phyloP scores from a whole-genome alignment of 2,113 vertebrate species.

The Rafetus swinhoei region DNA sequence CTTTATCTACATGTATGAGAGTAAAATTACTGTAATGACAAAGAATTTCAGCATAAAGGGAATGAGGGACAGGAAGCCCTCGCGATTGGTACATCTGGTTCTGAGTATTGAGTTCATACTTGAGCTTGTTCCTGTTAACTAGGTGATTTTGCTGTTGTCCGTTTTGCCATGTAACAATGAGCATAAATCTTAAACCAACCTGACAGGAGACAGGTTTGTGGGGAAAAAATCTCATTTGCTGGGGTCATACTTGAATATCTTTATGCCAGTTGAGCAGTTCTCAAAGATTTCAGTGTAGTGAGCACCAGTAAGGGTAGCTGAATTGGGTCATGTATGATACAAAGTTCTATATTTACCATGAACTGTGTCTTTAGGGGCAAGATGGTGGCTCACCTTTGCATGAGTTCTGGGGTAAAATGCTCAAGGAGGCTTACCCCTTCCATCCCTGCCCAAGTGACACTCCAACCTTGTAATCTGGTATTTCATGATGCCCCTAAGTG shows the following conservation, averaged over 20 bases:
- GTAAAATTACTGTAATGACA: background rate
- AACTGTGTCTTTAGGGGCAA: background rate
- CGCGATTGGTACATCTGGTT: background rate
- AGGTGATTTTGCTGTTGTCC: background rate
- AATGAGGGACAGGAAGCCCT: background rate
- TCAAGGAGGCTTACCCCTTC: background rate
- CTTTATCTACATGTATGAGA: background rate
- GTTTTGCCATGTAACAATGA: background rate
- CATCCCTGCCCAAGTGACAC: background rate
- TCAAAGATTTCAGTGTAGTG: background rate
- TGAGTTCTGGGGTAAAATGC: background rate
- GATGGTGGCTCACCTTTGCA: background rate
- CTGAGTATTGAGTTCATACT: background rate
- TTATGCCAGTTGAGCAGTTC: background rate
- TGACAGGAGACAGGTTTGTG: background rate
- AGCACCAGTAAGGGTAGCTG: background rate
- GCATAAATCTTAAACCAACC: background rate
- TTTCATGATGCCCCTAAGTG: background rate
- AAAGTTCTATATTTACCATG: background rate
- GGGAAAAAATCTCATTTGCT: rapidly evolving
- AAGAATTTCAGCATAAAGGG: background rate
- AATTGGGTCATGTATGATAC: background rate
- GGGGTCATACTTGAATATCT: background rate
- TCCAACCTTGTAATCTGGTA: background rate
- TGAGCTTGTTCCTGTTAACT: background rate